Percentiles rank a stretch among this genome's conserved stretches.
Evolutionary conservation across 2,797 vertebrate species (phyloP).

Genomic region (Chloroceryle amazona): DNA sequence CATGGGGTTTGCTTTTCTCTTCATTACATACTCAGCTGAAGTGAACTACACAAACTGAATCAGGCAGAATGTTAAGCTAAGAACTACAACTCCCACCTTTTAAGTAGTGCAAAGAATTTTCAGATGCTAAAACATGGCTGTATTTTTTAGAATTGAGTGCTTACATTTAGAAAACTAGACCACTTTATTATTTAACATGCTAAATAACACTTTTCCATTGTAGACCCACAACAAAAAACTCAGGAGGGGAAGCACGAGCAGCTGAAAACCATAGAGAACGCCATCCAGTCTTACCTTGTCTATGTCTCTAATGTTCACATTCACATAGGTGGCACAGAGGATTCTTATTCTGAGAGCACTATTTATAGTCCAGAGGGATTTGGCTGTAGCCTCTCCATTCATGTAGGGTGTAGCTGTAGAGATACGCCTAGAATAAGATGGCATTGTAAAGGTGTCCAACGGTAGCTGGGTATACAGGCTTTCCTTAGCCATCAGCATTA

Average conservation of each 20-base stretch:
- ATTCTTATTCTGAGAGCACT: conserved; percentile 93
- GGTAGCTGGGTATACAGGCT: conserved; percentile 95
- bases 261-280: rapidly evolving
- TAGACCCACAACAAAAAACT: not conserved
- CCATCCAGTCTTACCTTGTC: conserved; percentile 88
- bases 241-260: not conserved
- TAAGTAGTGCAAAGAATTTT: not conserved
- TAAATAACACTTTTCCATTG: not conserved
- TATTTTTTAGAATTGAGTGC: not conserved
- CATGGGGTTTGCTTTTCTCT: not conserved
- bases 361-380: conserved; percentile 95
- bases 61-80: not conserved
- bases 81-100: not conserved
- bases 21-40: not conserved
- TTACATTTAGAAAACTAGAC: not conserved
- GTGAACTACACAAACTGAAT: not conserved
- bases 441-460: conserved; percentile 94
- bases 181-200: rapidly evolving
- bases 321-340: conserved; percentile 97
- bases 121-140: not conserved
- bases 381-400: conserved; percentile 94
- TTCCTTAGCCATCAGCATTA: conserved; percentile 99
- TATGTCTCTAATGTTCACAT: conserved; percentile 97
- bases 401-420: conserved; percentile 96
- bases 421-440: conserved; percentile 93